Evolutionary conservation across 2,113 vertebrate genomes (phyloP).

Genomic region (Onychostoma macrolepis): DNA sequence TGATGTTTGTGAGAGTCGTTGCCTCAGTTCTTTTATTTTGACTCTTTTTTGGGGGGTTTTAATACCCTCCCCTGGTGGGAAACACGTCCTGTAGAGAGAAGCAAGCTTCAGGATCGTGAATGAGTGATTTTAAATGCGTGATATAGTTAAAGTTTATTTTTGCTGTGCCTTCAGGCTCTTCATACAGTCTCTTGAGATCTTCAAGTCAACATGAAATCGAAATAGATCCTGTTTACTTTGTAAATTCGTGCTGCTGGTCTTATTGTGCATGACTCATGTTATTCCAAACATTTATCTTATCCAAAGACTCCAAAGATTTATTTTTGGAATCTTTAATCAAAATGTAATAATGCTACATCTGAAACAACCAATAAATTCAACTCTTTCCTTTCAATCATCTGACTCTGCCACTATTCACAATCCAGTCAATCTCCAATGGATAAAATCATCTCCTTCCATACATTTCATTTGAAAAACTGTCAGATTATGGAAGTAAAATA

Average conservation of each 20-base stretch:
- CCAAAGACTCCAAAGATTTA: background rate
- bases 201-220: conserved; percentile 11
- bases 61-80: background rate
- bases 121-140: conserved; percentile 2
- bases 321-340: background rate
- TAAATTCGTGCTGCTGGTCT: background rate
- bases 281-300: background rate
- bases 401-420: background rate
- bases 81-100: background rate
- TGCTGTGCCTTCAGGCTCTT: background rate
- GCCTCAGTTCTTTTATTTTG: background rate
- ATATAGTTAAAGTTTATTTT: background rate
- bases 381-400: background rate
- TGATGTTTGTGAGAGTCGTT: conserved; percentile 19
- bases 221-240: background rate
- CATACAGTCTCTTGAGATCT: background rate
- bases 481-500: background rate
- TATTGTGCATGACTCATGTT: background rate
- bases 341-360: background rate
- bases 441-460: background rate
- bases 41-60: background rate
- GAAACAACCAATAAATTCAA: background rate
- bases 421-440: background rate
- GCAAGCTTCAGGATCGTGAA: background rate
- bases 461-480: background rate